phyloP scores from a whole-genome alignment of 2,888 invertebrate genomes.

The Hedya salicella region DNA sequence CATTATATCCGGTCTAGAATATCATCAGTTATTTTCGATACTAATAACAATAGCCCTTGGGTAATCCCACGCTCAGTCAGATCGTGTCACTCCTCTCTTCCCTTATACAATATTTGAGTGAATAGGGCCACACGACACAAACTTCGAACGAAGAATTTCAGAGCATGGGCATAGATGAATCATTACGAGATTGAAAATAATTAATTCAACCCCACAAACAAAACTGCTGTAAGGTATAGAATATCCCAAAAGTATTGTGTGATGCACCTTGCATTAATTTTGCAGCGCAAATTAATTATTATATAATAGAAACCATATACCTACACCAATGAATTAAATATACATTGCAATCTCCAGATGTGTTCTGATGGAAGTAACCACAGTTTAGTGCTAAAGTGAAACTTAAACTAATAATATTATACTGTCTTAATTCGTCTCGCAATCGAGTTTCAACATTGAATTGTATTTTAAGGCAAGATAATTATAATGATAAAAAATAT shows the following conservation, averaged over 20 bases:
- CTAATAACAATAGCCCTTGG: too few species aligned
- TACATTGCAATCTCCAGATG: background rate
- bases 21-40: background rate
- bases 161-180: too few species aligned
- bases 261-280: background rate
- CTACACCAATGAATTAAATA: too few species aligned
- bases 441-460: slow-evolving; percentile 1
- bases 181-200: background rate
- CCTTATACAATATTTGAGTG: too few species aligned
- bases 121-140: too few species aligned
- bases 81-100: too few species aligned
- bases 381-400: background rate
- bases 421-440: background rate
- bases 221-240: background rate
- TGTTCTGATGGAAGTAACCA: background rate
- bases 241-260: background rate
- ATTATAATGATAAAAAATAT: too few species aligned
- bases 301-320: background rate
- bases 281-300: background rate
- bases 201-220: background rate
- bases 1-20: slow-evolving; percentile 1
- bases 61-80: too few species aligned
- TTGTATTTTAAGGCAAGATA: background rate
- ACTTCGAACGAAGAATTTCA: too few species aligned
- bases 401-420: background rate